Base-by-base conservation (phyloP, 1,140 invertebrate species). In the Yoshiicerus persimilis region DNA sequence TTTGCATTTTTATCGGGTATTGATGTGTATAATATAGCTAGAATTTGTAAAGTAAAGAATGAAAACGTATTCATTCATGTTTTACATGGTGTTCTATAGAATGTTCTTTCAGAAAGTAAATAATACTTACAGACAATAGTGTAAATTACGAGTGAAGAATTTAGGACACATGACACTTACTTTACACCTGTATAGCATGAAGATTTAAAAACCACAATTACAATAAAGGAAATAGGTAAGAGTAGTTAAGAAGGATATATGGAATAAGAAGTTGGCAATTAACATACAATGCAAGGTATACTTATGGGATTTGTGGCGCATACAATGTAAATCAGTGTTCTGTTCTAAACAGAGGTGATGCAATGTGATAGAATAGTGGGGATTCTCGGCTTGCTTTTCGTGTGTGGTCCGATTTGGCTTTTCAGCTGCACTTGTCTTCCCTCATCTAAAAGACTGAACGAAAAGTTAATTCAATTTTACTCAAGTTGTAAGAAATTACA, bases 341-440 rank as follows among this genome's bases (percentile, higher is more conserved):
- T 36, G 66, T 70, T 70, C 10, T 30, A 47, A 11, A 47, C 25
- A 70, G 30, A 3, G 10, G 30, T 30, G 30, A 16, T 70, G 30
- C 66, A 70, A 70, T 80, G 75, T 80, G 75, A 80, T 80, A 80
- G 36, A 56, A n/a, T 56, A 16, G 47, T 56, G 47, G 47, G 47
- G 47, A 56, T 80, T 38, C 75, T 80, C 20, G 8, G 27, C 13
- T 30, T 11, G 9, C 30, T 34, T 80, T 38, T 80, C 75, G 75
- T 80, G 75, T 80, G 75, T 80, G 75, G 75, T 80, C 75, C 75
- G 20, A 34, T 80, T 34, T 38, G 75, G 32, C 75, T 80, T 80
- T 80, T 80, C 75, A 80, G 75, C 75, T 80, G 36, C n/a, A 80
- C 75, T 80, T 80, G 75, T 36, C 75, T 80, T 36, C 75, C 38